Conservation (phyloP, 2,797 vertebrate species). For the Lutjanus argentimaculatus region DNA sequence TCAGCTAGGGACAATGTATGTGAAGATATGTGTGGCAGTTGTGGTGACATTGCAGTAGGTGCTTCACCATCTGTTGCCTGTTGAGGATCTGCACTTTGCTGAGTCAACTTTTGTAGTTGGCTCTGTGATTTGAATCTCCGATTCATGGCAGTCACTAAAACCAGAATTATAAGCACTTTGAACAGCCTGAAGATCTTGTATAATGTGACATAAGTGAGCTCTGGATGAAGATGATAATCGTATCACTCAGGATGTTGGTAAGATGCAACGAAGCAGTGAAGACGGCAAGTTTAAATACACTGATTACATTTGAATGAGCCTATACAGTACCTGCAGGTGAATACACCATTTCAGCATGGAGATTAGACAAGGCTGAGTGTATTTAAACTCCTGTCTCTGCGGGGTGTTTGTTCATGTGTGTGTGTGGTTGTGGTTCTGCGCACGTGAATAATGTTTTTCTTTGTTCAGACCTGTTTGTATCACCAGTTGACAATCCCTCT, state of each 20-base stretch:
- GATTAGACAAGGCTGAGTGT: conserved; percentile 67
- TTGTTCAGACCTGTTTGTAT: conserved; percentile 75
- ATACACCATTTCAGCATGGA: conserved; percentile 45
- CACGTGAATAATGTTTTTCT: conserved; percentile 54
- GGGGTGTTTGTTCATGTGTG: conserved; percentile 52
- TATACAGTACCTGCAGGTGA: conserved; percentile 63
- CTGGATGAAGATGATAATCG: conserved; percentile 39
- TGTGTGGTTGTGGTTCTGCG: conserved; percentile 37
- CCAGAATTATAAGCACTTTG: conserved; percentile 22
- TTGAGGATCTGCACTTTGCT: too few relatives aligned
- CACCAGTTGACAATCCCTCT: conserved; percentile 75
- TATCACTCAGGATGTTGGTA: conserved; percentile 18
- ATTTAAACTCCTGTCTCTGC: conserved; percentile 64
- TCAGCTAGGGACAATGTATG: too few relatives aligned
- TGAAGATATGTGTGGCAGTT: too few relatives aligned
- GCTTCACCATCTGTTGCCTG: too few relatives aligned
- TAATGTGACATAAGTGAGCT: conserved; percentile 36
- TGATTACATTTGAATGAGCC: conserved; percentile 57
- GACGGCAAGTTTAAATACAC: conserved; percentile 48
- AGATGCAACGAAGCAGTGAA: conserved; percentile 40
- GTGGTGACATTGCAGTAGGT: too few relatives aligned
- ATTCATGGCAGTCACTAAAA: conserved; percentile 23
- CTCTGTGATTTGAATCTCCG: not conserved
- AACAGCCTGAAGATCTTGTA: conserved; percentile 13
- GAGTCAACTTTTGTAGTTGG: not conserved